Percentiles rank a stretch among this genome's conserved stretches.
phyloP scores from a whole-genome alignment of 2,113 vertebrate species.

The Ameiurus melas region DNA sequence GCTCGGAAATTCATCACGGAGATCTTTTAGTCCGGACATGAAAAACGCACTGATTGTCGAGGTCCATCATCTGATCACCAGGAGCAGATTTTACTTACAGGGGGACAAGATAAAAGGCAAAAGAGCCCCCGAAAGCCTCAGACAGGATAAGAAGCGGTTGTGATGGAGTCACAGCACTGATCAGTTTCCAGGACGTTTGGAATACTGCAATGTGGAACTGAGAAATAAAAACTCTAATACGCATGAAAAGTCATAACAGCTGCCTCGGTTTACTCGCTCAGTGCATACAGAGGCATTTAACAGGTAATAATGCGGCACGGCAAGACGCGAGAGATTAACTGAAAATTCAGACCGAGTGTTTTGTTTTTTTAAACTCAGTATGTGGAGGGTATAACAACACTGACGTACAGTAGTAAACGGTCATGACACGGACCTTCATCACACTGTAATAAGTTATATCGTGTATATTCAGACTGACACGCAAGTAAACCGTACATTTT shows the following conservation, averaged over 20 bases:
- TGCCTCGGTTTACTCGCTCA: background rate
- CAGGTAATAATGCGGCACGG: background rate
- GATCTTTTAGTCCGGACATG: background rate
- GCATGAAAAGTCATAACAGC: background rate
- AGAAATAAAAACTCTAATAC: background rate
- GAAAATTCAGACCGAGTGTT: background rate
- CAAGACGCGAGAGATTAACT: background rate
- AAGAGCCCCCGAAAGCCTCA: too few relatives aligned
- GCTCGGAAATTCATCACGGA: background rate
- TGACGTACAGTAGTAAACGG: background rate
- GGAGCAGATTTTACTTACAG: too few relatives aligned
- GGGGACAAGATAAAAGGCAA: too few relatives aligned
- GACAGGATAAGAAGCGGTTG: too few relatives aligned
- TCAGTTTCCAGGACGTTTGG: too few relatives aligned
- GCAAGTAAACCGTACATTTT: background rate
- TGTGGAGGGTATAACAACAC: background rate
- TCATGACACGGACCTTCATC: background rate
- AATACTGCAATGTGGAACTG: too few relatives aligned
- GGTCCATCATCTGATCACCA: background rate
- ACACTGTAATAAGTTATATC: background rate
- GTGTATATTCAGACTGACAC: too few relatives aligned
- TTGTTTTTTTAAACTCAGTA: background rate
- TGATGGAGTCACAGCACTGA: too few relatives aligned
- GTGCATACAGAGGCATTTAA: background rate
- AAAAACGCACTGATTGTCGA: background rate